These are phyloP conservation scores for Drosophila tanythrix DNA, from an alignment of 2,888 invertebrate species.

Conservation along the genomic window DNA sequence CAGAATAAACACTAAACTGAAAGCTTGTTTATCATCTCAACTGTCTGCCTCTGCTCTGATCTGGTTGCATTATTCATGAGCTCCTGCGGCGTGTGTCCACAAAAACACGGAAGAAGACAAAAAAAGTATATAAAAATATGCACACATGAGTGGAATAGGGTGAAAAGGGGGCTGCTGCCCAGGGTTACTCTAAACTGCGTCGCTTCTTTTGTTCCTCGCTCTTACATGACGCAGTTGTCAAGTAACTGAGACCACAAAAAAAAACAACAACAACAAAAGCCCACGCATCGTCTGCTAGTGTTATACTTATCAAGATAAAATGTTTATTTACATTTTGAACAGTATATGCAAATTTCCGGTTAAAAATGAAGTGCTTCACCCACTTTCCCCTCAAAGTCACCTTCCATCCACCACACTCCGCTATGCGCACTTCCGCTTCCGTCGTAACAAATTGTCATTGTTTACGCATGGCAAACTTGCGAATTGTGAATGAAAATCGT, in stretches of 20 bases:
- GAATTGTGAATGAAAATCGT: conserved; percentile 43
- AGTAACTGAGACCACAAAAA: conserved; percentile 17
- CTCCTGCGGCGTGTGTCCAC: conserved; percentile 58
- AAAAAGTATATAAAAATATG: conserved; percentile 18
- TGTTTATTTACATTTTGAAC: conserved; percentile 62
- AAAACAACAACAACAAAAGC: conserved; percentile 11
- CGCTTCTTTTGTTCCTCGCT: conserved; percentile 24
- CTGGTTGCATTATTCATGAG: conserved; percentile 73
- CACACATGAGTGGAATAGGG: conserved; percentile 15
- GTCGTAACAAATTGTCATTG: conserved; percentile 41
- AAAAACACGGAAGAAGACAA: not conserved
- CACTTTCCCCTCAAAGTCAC: not conserved
- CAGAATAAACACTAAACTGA: conserved; percentile 15
- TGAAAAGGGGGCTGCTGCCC: not conserved
- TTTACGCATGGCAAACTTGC: conserved; percentile 40
- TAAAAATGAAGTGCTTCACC: conserved; percentile 23
- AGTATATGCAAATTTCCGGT: conserved; percentile 57
- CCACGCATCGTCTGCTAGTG: conserved; percentile 57
- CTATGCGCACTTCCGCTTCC: conserved; percentile 53
- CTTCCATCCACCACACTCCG: not conserved
- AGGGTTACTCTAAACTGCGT: conserved; percentile 39
- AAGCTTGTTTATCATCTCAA: conserved; percentile 59
- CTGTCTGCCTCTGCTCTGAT: conserved; percentile 16
- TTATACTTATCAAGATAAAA: conserved; percentile 55
- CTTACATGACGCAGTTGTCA: conserved; percentile 56